Evolutionary conservation across 2,797 vertebrate species (phyloP), one percentile per base, ranked within the genome.

Genomic region (Chanos chanos): DNA sequence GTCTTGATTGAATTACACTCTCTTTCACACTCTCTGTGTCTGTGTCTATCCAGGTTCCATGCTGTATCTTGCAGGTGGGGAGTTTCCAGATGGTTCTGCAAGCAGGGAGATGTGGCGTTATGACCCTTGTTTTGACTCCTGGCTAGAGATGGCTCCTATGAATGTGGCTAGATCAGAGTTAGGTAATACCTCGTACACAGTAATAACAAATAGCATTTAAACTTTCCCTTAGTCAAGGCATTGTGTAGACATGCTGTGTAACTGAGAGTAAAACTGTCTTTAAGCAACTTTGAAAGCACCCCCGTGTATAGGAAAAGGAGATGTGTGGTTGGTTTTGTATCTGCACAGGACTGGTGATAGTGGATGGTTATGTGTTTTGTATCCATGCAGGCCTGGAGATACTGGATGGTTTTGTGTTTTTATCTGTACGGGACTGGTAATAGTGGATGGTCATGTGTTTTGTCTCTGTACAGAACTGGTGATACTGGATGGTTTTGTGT

Each of bases 41-140:
- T 47, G 9, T 33, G 28, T 57, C 30, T 62, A 16, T 30, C 4
- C 45, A 92, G 90, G 89, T 49, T 87, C 83, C 3, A 89, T 84
- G 13, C 73, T 92, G 50, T 91, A 89, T 69, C 57, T 92, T 75
- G 89, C 86, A 0, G 90, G 90, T 28, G 90, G 90, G 5, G 89
- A 92, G 73, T 92, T 91, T 70, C 89, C 90, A 0, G 89, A 91
- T 0, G 89, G 90, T 61, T 91, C 88, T 0, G 89, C 90, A 62
- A 92, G 90, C 78, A 82, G 89, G 45, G 89, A 91, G 79, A 88
- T 90, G 89, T 92, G 90, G 90, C 90, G 88, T 12, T 91, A 92
- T 10, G 89, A 92, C 76, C 85, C 89, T 3, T 89, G 89, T 64
- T 90, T 89, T 5, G 86, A 92, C 77, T 86, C 87, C 16, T 92